Evolutionary conservation across 2,888 invertebrate genomes (phyloP).

Genomic region (Parnassius orleans): DNA sequence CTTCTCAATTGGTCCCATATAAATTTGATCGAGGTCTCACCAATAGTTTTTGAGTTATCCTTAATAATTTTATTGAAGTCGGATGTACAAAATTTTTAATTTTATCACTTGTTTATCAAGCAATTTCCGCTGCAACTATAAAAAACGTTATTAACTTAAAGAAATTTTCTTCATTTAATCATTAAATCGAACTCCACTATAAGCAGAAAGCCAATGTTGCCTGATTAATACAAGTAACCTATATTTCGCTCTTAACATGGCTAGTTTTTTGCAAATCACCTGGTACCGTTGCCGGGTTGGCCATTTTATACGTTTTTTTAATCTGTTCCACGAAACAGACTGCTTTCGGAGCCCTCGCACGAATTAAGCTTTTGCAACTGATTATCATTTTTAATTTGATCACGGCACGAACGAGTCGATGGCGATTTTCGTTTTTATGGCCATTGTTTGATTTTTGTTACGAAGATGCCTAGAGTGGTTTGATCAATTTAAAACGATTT

Average conservation of each 20-base stretch:
- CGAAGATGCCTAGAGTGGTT: conserved; percentile 14
- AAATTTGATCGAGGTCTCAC: too few relatives aligned
- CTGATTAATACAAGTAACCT: conserved; percentile 37
- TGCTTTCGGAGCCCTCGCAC: conserved; percentile 40
- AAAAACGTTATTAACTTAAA: too few relatives aligned
- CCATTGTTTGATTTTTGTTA: conserved; percentile 26
- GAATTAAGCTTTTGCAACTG: conserved; percentile 59
- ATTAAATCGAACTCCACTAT: conserved; percentile 6
- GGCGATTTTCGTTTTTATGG: conserved; percentile 30
- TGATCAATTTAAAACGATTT: conserved; percentile 14
- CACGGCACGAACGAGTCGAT: conserved; percentile 47
- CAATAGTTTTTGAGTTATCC: too few relatives aligned
- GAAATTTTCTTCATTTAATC: not conserved
- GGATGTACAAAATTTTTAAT: too few relatives aligned
- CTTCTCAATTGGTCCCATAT: too few relatives aligned
- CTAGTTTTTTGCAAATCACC: conserved; percentile 49
- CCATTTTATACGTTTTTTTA: conserved; percentile 52
- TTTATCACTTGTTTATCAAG: too few relatives aligned
- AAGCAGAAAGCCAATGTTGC: conserved; percentile 26
- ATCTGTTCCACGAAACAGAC: conserved; percentile 49
- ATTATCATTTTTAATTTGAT: conserved; percentile 63
- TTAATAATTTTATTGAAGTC: too few relatives aligned
- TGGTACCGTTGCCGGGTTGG: conserved; percentile 46
- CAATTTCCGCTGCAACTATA: too few relatives aligned
- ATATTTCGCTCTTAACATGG: conserved; percentile 37